These are phyloP conservation scores for Ammodytes marinus DNA, from an alignment of 2,113 vertebrate genomes.

Conservation along the genomic window DNA sequence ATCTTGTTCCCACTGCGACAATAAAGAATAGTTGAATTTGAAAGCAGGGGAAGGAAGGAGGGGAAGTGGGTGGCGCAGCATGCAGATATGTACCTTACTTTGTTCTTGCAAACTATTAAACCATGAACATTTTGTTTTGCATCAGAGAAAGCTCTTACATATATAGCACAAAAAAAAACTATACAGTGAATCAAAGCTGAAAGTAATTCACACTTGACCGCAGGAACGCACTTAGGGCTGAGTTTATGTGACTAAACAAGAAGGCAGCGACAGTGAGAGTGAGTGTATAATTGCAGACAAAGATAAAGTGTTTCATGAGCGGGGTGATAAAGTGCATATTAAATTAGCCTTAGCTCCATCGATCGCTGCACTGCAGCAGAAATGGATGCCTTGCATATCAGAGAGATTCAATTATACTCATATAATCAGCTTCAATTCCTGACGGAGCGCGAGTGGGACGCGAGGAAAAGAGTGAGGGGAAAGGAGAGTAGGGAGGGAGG, in stretches of 20 bases:
- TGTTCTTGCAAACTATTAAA: slow-evolving; percentile 3
- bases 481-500: background rate
- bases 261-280: slow-evolving; percentile 4
- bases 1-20: slow-evolving; percentile 47
- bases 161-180: background rate
- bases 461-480: background rate
- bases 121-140: slow-evolving; percentile 14
- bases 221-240: background rate
- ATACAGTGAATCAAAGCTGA: background rate
- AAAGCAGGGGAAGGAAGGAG: slow-evolving; percentile 34
- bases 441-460: slow-evolving; percentile 41
- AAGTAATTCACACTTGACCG: background rate
- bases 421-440: slow-evolving; percentile 78
- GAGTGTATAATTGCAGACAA: slow-evolving; percentile 57
- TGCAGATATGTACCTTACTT: background rate
- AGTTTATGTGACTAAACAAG: slow-evolving; percentile 37
- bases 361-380: slow-evolving; percentile 77
- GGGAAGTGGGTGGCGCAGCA: background rate
- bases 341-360: slow-evolving; percentile 79
- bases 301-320: slow-evolving; percentile 75
- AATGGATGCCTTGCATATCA: slow-evolving; percentile 76
- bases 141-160: background rate
- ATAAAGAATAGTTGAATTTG: slow-evolving; percentile 61
- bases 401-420: slow-evolving; percentile 81
- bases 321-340: slow-evolving; percentile 82